Evolutionary conservation across 2,888 invertebrate species (phyloP), one percentile per base, ranked within the genome.

Genomic region (Andrena haemorrhoa): DNA sequence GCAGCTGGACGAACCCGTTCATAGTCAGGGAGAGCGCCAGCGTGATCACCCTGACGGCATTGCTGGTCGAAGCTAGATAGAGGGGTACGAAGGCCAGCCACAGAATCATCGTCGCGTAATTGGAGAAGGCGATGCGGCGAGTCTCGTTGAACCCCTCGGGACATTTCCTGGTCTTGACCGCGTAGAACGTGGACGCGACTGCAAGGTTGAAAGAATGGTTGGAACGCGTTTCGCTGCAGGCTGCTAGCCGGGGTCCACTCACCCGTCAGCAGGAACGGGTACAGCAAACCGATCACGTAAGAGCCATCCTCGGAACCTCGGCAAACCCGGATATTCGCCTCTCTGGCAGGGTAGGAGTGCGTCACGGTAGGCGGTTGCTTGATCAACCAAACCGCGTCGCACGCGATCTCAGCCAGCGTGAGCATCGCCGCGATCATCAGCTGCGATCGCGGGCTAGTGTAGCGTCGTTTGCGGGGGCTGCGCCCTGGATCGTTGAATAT

Each of bases 71-170:
- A 2, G 94, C 94, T 58, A 95, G 91, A 86, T 95, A 95, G 0
- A 95, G 93, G 0, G 95, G 95, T 0, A 95, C 94, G 86, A 95
- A 95, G 0, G 95, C 95, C 70, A 95, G 90, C 95, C 95, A 95
- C 26, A 95, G 93, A 47, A 95, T 93, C 86, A 95, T 94, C 29
- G 95, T 95, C 1, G 95, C 95, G 90, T 95, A 95, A 87, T 95
- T 95, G 16, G 95, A 95, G 89, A 95, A 95, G 6, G 95, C 95
- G 75, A 95, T 95, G 89, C 94, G 94, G 10, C 95, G 93, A 0
- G 95, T 95, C 90, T 95, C 95, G 90, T 95, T 95, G 91, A 95
- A 95, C 1, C 95, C 95, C 78, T 95, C 95, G 0, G 95, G 95
- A 83, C 95, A 95, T 88, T 95, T 95, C 68, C 95, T 90, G 7